Conservation (phyloP, 2,888 invertebrate species). For the Cephus spinipes region DNA sequence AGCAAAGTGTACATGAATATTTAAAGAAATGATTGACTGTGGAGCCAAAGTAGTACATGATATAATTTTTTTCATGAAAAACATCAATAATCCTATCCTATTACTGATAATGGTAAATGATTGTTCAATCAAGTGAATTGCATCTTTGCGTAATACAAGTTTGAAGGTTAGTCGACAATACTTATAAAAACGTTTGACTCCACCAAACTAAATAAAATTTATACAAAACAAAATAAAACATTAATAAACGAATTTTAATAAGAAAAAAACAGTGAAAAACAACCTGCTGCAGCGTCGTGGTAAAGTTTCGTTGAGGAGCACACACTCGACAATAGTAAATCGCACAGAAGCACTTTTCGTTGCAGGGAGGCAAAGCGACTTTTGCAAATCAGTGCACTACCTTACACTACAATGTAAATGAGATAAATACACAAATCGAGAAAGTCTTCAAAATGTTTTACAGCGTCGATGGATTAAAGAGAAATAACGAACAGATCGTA, state of each 20-base stretch:
- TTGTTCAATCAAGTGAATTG: conserved; percentile 11
- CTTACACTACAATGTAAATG: neutral
- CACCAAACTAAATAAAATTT: neutral
- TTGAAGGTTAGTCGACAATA: conserved; percentile 19
- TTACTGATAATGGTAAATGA: conserved; percentile 4
- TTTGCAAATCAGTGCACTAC: neutral
- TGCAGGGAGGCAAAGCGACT: neutral
- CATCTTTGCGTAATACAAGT: neutral
- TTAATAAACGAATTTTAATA: neutral
- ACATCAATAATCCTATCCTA: neutral
- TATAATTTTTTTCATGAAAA: neutral
- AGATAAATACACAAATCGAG: neutral
- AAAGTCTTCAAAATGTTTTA: neutral
- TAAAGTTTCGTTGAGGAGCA: neutral
- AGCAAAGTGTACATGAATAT: neutral
- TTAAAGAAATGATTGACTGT: neutral
- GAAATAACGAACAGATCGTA: conserved; percentile 27
- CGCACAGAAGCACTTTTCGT: neutral
- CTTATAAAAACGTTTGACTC: neutral
- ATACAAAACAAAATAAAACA: neutral
- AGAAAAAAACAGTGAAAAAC: neutral
- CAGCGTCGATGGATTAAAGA: neutral
- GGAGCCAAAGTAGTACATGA: neutral
- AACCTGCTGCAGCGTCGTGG: neutral
- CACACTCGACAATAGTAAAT: neutral